Evolutionary conservation across 35 echinoderm and acorn worm species (phyloP).

Genomic region (Holothuria glaberrima): DNA sequence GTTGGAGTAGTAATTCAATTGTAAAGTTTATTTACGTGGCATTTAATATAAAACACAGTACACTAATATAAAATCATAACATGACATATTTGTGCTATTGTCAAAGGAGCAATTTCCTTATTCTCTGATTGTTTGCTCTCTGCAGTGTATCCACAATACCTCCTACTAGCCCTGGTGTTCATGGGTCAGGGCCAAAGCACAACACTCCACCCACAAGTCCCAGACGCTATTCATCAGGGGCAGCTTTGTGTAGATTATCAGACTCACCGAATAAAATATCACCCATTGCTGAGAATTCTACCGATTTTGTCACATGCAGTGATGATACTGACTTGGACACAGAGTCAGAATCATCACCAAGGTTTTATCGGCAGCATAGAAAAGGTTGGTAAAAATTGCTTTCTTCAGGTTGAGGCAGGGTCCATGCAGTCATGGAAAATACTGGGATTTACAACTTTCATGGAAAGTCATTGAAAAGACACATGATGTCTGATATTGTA

Average conservation of each 20-base stretch:
- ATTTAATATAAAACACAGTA: too few species aligned
- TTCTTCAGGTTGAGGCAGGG: too few species aligned
- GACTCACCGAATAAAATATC: slow-evolving; percentile 55
- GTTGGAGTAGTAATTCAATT: too few species aligned
- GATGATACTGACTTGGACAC: slow-evolving; percentile 36
- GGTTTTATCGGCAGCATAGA: slow-evolving; percentile 11
- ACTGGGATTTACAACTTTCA: too few species aligned
- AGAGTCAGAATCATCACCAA: slow-evolving; percentile 27
- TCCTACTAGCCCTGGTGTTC: slow-evolving; percentile 31
- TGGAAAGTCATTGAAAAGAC: too few species aligned
- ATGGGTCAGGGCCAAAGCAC: background rate
- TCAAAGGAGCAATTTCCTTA: too few species aligned
- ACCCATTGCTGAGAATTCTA: slow-evolving; percentile 59
- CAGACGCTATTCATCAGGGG: slow-evolving; percentile 23
- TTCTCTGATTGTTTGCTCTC: background rate
- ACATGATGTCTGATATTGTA: too few species aligned
- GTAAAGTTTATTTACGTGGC: too few species aligned
- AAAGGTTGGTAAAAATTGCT: slow-evolving; percentile 33
- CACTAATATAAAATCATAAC: too few species aligned
- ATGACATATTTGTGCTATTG: too few species aligned
- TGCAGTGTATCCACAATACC: slow-evolving; percentile 6
- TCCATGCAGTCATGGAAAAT: too few species aligned
- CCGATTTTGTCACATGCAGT: slow-evolving; percentile 20
- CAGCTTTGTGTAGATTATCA: background rate
- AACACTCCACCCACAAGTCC: slow-evolving; percentile 52